Percentiles rank a stretch among this genome's conserved stretches.
Conservation (phyloP, 2,888 invertebrate genomes). For the Mantis religiosa region DNA sequence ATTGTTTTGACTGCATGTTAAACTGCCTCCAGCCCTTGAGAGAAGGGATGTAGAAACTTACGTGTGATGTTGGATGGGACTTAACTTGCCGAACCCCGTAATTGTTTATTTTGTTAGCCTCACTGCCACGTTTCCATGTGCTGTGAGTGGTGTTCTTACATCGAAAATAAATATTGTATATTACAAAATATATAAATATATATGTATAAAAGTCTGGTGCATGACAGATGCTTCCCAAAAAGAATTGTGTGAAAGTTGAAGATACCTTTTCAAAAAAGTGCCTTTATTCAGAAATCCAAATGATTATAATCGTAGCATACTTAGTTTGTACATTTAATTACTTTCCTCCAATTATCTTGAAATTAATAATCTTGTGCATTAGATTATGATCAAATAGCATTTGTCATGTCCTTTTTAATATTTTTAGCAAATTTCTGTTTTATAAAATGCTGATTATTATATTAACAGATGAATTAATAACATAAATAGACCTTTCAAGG, state of each 20-base stretch:
- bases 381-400: neutral
- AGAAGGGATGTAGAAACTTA: neutral
- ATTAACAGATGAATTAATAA: neutral
- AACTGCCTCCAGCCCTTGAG: neutral
- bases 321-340: neutral
- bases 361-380: neutral
- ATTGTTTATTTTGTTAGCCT: neutral
- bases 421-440: neutral
- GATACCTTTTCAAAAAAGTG: neutral
- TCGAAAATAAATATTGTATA: neutral
- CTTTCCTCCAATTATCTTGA: neutral
- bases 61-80: neutral
- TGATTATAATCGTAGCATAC: neutral
- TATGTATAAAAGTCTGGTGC: neutral
- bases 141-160: neutral
- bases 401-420: neutral
- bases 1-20: neutral
- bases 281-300: constrained; percentile 5
- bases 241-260: neutral
- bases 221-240: constrained; percentile 8
- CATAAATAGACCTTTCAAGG: neutral
- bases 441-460: neutral
- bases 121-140: constrained; percentile 5
- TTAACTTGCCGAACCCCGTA: neutral
- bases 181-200: neutral